Evolutionary conservation across 2,113 vertebrate genomes (phyloP).

Genomic region (Tachysurus vachellii): DNA sequence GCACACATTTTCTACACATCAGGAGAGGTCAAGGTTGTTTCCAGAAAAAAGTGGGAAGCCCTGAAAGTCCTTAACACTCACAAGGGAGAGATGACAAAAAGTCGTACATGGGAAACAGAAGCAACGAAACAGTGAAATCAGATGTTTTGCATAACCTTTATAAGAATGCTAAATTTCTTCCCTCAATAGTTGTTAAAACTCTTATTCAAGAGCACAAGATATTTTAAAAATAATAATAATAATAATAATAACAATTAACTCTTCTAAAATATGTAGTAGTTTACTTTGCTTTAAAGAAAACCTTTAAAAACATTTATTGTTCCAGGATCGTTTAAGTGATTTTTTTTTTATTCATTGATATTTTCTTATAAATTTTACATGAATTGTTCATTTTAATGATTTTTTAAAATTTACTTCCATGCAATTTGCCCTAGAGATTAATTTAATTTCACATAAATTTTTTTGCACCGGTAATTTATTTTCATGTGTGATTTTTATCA

Average conservation of each 20-base stretch:
- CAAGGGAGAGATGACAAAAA: slow-evolving; percentile 35
- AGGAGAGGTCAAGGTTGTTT: slow-evolving; percentile 39
- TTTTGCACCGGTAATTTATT: not conserved
- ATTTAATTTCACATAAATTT: not conserved
- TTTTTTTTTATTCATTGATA: not conserved
- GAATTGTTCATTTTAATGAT: not conserved
- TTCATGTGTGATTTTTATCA: not conserved
- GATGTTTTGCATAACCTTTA: not conserved
- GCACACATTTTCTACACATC: slow-evolving; percentile 41
- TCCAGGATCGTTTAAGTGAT: not conserved
- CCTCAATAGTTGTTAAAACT: not conserved
- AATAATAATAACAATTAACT: too few species aligned
- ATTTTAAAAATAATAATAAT: too few species aligned
- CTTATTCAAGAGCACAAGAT: not conserved
- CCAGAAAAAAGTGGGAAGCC: slow-evolving; percentile 39
- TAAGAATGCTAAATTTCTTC: not conserved
- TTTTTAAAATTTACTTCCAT: not conserved
- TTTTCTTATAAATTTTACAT: not conserved
- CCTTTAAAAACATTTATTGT: not conserved
- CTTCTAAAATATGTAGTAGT: not conserved
- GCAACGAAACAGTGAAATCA: slow-evolving; percentile 22
- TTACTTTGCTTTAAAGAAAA: not conserved
- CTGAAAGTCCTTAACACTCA: slow-evolving; percentile 41
- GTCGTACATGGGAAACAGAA: slow-evolving; percentile 48
- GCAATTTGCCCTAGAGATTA: not conserved